Conservation (phyloP, 1,140 invertebrate species). For the Laupala kohalensis region DNA sequence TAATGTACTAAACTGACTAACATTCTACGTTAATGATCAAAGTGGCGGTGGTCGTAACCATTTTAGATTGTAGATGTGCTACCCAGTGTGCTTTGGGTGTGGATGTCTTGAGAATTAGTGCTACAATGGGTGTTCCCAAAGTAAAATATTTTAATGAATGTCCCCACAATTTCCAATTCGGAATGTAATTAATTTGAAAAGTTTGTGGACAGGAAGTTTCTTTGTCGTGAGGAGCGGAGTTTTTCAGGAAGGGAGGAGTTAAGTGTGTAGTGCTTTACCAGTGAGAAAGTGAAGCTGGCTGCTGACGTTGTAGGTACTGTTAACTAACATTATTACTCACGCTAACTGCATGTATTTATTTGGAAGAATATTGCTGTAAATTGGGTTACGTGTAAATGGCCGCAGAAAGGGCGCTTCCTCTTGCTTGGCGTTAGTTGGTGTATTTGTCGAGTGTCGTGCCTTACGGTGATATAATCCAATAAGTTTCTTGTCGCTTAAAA, state of each 20-base stretch:
- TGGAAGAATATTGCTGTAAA: no score
- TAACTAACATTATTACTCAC: no score
- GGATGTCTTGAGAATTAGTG: neutral
- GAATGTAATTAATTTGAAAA: neutral
- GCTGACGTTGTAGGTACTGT: neutral
- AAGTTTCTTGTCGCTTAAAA: no score
- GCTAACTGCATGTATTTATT: no score
- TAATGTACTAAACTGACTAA: no score
- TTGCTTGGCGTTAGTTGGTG: no score
- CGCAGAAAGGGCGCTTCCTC: no score
- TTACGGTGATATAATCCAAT: no score
- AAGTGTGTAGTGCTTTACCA: neutral
- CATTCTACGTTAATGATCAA: neutral
- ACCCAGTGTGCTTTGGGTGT: neutral
- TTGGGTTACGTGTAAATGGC: no score
- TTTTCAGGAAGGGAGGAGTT: neutral
- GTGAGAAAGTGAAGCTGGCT: neutral
- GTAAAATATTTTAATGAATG: neutral
- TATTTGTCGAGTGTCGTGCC: no score
- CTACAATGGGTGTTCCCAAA: neutral
- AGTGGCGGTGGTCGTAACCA: neutral
- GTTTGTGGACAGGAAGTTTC: neutral
- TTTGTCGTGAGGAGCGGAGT: neutral
- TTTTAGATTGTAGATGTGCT: neutral
- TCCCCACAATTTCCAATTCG: neutral